phyloP scores from a whole-genome alignment of 2,797 vertebrate species.

The Stomatorhinus walkeri region DNA sequence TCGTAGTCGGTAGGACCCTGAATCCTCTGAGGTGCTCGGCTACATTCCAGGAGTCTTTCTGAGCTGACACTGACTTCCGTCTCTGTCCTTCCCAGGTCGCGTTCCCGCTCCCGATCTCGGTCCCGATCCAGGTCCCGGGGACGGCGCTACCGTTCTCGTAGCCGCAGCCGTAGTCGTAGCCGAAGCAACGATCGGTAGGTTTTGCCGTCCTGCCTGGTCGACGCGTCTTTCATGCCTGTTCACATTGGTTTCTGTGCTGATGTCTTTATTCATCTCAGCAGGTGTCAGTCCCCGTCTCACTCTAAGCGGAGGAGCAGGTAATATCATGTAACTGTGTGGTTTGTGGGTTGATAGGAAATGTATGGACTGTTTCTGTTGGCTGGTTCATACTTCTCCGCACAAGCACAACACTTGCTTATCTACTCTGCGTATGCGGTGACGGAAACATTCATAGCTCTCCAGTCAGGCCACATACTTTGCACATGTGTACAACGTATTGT shows the following conservation, averaged over 20 bases:
- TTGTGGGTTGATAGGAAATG: not conserved
- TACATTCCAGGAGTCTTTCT: not conserved
- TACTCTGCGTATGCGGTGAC: not conserved
- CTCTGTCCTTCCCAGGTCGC: conserved; percentile 33
- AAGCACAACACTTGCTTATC: not conserved
- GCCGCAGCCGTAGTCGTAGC: conserved; percentile 43
- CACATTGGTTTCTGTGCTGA: not conserved
- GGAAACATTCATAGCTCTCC: not conserved
- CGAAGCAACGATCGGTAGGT: conserved; percentile 57
- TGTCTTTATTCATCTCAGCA: conserved; percentile 38
- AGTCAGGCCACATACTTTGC: not conserved
- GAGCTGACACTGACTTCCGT: not conserved
- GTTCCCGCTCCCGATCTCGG: conserved; percentile 47
- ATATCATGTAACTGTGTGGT: conserved; percentile 4
- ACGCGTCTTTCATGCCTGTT: not conserved
- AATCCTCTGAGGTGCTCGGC: not conserved
- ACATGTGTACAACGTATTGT: not conserved
- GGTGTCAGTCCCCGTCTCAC: conserved; percentile 66
- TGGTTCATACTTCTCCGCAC: not conserved
- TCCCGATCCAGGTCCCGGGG: conserved; percentile 67
- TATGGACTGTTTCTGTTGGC: not conserved
- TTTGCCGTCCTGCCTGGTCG: not conserved
- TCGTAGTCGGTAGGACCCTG: conserved; percentile 41
- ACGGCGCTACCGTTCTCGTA: conserved; percentile 61
- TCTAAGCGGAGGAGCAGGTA: conserved; percentile 66